A percentile compares a stretch with the other conserved stretches of the same genome.
phyloP scores from a whole-genome alignment of 2,113 vertebrate genomes.

The Plectropomus leopardus region DNA sequence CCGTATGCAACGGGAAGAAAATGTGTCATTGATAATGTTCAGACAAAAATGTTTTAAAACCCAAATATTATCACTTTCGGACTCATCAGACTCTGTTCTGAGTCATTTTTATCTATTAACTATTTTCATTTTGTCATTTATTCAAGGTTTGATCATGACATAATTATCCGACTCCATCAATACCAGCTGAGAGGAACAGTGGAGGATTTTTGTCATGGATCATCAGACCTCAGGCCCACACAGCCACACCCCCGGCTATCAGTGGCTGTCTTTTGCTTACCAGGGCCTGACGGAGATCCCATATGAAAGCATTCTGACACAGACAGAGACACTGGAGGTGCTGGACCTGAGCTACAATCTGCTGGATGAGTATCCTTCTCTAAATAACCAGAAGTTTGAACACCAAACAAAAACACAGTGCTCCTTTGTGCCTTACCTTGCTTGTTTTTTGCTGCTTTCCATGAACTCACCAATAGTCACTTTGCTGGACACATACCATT shows the following conservation, averaged over 20 bases:
- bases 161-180: conserved; percentile 42
- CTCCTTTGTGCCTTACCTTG: neutral
- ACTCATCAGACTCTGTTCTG: neutral
- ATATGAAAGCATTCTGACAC: conserved; percentile 76
- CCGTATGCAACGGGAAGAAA: too few species aligned
- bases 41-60: too few species aligned
- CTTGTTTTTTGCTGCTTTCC: neutral
- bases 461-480: neutral
- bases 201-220: conserved; percentile 60
- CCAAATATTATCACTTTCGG: neutral
- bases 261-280: conserved; percentile 84
- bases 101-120: neutral
- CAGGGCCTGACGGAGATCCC: conserved; percentile 83
- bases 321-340: conserved; percentile 79
- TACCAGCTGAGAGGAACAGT: conserved; percentile 1
- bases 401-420: neutral
- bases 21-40: too few species aligned
- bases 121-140: neutral
- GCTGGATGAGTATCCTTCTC: conserved; percentile 86
- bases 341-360: conserved; percentile 86
- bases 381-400: neutral
- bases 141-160: conserved; percentile 25
- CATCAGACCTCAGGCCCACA: conserved; percentile 26
- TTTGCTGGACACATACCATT: too few species aligned
- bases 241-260: conserved; percentile 46